A percentile compares a stretch with the other conserved stretches of the same genome.
Conservation (phyloP, 2,888 invertebrate genomes). For the Polyploca ridens region DNA sequence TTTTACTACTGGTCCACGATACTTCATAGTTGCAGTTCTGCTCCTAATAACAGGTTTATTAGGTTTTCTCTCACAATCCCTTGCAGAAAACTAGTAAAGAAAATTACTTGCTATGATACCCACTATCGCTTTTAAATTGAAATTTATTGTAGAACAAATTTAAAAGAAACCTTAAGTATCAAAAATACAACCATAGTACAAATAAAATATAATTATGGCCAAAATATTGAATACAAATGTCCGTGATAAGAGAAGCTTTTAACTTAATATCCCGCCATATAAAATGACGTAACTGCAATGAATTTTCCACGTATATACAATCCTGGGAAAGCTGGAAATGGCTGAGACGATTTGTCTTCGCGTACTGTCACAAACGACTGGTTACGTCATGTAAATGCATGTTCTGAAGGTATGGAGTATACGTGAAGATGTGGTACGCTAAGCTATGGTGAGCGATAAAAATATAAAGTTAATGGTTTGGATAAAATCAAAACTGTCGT, state of each 20-base stretch:
- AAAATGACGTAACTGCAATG: slow-evolving; percentile 23
- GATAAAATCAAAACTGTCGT: too few species aligned
- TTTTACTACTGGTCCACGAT: too few species aligned
- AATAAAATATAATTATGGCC: not conserved
- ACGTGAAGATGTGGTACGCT: slow-evolving; percentile 26
- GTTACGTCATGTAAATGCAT: slow-evolving; percentile 47
- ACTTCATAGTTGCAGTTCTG: too few species aligned
- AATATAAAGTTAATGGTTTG: slow-evolving; percentile 3
- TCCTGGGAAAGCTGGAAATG: slow-evolving; percentile 42
- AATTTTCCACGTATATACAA: slow-evolving; percentile 30
- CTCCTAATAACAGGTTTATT: too few species aligned
- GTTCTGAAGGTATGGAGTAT: slow-evolving; percentile 16
- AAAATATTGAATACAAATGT: not conserved
- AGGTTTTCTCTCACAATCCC: too few species aligned
- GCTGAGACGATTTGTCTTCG: slow-evolving; percentile 55
- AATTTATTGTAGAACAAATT: too few species aligned
- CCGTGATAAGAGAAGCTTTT: not conserved
- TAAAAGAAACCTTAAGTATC: not conserved
- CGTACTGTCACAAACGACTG: slow-evolving; percentile 52
- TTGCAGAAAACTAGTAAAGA: too few species aligned
- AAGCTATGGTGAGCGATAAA: slow-evolving; percentile 18
- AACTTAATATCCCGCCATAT: slow-evolving; percentile 11
- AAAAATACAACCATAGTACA: not conserved
- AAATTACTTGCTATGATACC: too few species aligned
- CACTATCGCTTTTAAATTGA: slow-evolving; percentile 10